These are phyloP conservation scores for Hydrophis major DNA, from an alignment of 2,797 vertebrate genomes.

Conservation along the genomic window DNA sequence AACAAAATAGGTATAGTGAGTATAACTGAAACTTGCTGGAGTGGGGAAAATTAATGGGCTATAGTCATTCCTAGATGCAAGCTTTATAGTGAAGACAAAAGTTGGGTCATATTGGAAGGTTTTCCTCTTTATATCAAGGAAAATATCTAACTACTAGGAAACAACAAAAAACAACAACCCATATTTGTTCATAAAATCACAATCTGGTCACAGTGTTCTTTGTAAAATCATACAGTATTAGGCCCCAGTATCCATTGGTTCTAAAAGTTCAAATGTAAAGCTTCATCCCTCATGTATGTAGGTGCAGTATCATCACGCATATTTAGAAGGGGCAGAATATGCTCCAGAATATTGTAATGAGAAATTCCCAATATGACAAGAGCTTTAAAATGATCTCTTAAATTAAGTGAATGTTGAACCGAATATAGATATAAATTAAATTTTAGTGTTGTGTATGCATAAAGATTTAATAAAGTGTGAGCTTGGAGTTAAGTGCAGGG, in stretches of 20 bases:
- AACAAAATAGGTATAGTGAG: neutral
- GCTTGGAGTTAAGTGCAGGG: no score
- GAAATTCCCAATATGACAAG: neutral
- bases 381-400: neutral
- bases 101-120: neutral
- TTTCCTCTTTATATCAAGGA: neutral
- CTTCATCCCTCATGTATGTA: neutral
- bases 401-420: neutral
- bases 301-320: neutral
- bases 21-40: neutral
- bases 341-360: neutral
- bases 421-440: neutral
- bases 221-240: neutral
- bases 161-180: neutral
- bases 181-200: neutral
- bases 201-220: neutral
- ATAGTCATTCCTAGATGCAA: neutral
- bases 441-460: neutral
- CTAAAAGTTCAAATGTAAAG: neutral
- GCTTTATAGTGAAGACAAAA: neutral
- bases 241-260: neutral
- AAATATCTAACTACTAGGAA: neutral
- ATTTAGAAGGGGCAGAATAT: neutral
- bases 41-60: neutral
- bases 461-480: no score